Evolutionary conservation across 2,888 invertebrate genomes (phyloP), one percentile per base, ranked within the genome.

Genomic region (Bombylius discolor): DNA sequence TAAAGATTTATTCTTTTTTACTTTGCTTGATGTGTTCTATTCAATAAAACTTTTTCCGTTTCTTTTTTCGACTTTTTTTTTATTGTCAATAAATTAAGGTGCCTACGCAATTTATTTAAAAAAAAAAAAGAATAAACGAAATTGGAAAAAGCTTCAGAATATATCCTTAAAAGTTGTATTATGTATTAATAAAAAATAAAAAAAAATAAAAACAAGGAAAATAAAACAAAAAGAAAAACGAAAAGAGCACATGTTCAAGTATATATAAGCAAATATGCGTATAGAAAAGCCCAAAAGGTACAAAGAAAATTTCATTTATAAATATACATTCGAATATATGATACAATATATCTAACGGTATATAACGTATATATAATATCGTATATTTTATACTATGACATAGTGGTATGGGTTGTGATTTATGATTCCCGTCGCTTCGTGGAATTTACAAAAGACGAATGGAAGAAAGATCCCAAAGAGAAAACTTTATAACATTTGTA

Each of bases 381-480:
- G 3, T 36, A 69, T 70, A 69, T 67, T 69, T 70, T 70, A 70
- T 67, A 61, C 64, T 64, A 66, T 61, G 63, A 64, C 63, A 63
- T 61, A 71, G 70, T 68, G 68, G 70, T 70, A 69, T 68, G 67
- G 65, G 68, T 64, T 59, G 65, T 71, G 73, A 72, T 72, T 72
- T 72, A 72, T 72, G 67, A 66, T 64, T 55, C 66, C 65, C 66
- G 65, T 67, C 66, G 67, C 64, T 65, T 49, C n/a, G 60, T 64
- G 67, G 67, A 64, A 64, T 64, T 63, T 62, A 61, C 62, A 60
- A 62, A 63, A 63, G 64, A 65, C 63, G 62, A 65, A 64, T 64
- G 63, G 60, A 60, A 58, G 58, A 62, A 62, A 59, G 60, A 60
- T 51, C 51, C 56, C 53, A 51, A 59, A 60, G 55, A 54, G 59